Percentiles rank a stretch among this genome's conserved stretches.
Conservation (phyloP, 2,113 vertebrate genomes). For the Ochotona princeps region DNA sequence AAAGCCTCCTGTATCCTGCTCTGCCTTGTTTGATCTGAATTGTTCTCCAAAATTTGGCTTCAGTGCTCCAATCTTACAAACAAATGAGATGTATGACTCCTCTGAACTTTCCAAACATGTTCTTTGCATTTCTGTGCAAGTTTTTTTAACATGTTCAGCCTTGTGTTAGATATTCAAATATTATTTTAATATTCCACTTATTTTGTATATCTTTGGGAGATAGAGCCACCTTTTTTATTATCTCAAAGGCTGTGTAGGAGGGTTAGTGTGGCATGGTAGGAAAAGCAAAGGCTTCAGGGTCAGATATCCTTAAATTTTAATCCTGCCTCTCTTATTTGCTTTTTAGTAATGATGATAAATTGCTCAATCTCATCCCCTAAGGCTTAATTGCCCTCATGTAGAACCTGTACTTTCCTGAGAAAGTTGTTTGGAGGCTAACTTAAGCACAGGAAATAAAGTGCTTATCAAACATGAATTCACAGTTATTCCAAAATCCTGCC, state of each 20-base stretch:
- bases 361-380: background rate
- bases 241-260: background rate
- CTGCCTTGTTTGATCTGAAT: conserved; percentile 6
- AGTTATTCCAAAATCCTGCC: background rate
- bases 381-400: background rate
- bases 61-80: background rate
- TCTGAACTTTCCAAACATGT: conserved; percentile 1
- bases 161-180: background rate
- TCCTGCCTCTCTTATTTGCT: background rate
- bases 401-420: background rate
- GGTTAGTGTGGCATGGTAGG: background rate
- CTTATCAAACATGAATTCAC: background rate
- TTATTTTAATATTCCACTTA: background rate
- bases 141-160: background rate
- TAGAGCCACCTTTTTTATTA: background rate
- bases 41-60: background rate
- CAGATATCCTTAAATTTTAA: background rate
- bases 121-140: background rate
- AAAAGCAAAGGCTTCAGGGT: background rate
- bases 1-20: background rate
- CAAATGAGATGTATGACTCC: background rate
- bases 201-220: background rate
- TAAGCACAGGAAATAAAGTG: background rate
- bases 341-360: background rate
- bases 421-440: background rate